A percentile compares a stretch with the other conserved stretches of the same genome.
Evolutionary conservation across 2,888 invertebrate species (phyloP).

Genomic region (Aspidiotus rigidus): DNA sequence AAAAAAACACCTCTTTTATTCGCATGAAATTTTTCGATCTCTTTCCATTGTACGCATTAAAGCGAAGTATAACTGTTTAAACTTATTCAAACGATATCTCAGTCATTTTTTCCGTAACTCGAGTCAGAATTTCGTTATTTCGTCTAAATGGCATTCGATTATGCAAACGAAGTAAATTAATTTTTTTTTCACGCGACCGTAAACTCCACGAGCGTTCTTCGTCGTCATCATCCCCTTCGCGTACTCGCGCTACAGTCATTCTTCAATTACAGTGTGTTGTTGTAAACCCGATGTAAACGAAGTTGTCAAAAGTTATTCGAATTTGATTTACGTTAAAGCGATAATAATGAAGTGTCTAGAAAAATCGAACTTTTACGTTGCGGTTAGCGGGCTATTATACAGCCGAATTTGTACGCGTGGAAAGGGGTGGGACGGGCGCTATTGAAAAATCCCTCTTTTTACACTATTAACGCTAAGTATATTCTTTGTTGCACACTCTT

Average conservation of each 20-base stretch:
- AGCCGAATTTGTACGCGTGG: neutral
- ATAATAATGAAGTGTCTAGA: conserved; percentile 34
- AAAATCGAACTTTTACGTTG: conserved; percentile 33
- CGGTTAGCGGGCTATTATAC: conserved; percentile 27
- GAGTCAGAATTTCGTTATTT: neutral
- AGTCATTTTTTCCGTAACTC: too few species aligned
- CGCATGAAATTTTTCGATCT: too few species aligned
- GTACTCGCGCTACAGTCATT: too few species aligned
- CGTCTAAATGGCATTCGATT: conserved; percentile 1
- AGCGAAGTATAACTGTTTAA: too few species aligned
- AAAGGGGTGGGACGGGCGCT: conserved; percentile 20
- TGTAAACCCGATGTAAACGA: conserved; percentile 23
- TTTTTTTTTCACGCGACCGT: neutral
- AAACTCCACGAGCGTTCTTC: neutral
- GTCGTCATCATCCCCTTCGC: neutral
- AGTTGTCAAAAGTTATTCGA: conserved; percentile 32
- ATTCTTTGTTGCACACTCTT: conserved; percentile 24
- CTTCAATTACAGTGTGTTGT: neutral
- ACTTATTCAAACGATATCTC: too few species aligned
- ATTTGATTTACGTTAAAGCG: conserved; percentile 34
- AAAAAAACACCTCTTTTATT: too few species aligned
- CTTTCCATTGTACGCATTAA: too few species aligned
- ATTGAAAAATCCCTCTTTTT: conserved; percentile 33
- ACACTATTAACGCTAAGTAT: neutral
- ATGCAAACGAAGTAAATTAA: conserved; percentile 4